Conservation (phyloP, 2,797 vertebrate species). For the Graptemys geographica region DNA sequence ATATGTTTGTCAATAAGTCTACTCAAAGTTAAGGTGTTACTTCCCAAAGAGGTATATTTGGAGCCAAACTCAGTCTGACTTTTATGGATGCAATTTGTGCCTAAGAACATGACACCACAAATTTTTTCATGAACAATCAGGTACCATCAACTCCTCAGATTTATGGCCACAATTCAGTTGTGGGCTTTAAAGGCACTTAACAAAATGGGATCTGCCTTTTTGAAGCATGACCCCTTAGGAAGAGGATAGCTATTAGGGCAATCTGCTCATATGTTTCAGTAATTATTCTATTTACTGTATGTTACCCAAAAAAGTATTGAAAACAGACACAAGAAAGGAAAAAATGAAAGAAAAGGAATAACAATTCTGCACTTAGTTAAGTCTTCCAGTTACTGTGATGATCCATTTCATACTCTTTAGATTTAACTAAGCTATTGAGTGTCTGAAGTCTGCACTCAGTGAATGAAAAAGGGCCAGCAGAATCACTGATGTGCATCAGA, state of each 20-base stretch:
- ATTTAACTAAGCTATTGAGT: slow-evolving; percentile 54
- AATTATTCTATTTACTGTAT: background rate
- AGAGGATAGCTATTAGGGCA: background rate
- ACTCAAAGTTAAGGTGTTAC: background rate
- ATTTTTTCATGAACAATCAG: background rate
- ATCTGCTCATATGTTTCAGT: slow-evolving; percentile 24
- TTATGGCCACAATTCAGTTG: background rate
- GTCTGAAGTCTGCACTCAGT: slow-evolving; percentile 24
- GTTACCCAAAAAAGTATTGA: slow-evolving; percentile 29
- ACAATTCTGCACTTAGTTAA: slow-evolving; percentile 53
- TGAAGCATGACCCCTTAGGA: background rate
- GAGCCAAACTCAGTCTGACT: background rate
- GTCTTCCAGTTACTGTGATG: slow-evolving; percentile 62
- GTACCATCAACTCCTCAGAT: background rate
- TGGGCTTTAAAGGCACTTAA: background rate
- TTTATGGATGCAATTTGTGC: background rate
- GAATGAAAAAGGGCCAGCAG: background rate
- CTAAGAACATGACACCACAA: background rate
- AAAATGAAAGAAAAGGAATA: background rate
- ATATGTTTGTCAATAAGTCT: background rate
- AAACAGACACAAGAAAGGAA: background rate
- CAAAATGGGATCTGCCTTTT: background rate
- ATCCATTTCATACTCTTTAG: slow-evolving; percentile 16
- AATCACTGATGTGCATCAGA: background rate
- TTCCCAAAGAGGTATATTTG: background rate